phyloP scores from a whole-genome alignment of 2,797 vertebrate species.

The Halcyon smyrnensis region DNA sequence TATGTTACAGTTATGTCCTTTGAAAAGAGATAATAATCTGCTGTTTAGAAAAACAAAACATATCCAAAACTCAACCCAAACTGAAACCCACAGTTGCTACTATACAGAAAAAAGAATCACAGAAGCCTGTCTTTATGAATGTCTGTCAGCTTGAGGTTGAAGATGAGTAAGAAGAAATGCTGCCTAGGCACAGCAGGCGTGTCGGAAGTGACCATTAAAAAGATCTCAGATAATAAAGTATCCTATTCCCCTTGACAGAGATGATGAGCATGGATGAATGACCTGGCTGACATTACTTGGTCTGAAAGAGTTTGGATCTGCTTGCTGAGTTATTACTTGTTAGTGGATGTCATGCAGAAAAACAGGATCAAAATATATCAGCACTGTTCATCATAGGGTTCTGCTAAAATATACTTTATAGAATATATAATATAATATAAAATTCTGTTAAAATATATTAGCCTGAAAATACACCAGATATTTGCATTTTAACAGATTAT shows the following conservation, averaged over 20 bases:
- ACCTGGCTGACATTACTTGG: background rate
- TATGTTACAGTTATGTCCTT: background rate
- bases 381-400: background rate
- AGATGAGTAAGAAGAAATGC: background rate
- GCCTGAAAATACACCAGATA: background rate
- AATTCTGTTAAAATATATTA: background rate
- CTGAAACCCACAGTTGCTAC: background rate
- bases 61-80: background rate
- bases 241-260: background rate
- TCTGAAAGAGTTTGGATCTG: background rate
- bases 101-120: background rate
- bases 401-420: background rate
- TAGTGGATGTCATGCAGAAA: background rate
- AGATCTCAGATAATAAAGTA: background rate
- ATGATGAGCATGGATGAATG: background rate
- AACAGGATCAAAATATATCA: background rate
- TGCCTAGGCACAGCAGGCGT: background rate
- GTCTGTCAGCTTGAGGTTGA: background rate
- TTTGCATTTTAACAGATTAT: background rate
- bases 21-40: background rate
- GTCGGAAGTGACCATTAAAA: background rate
- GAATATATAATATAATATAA: too few species aligned
- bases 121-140: background rate
- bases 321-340: background rate
- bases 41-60: background rate